Evolutionary conservation across 1,140 invertebrate genomes (phyloP).

Genomic region (Drosophila melanica): DNA sequence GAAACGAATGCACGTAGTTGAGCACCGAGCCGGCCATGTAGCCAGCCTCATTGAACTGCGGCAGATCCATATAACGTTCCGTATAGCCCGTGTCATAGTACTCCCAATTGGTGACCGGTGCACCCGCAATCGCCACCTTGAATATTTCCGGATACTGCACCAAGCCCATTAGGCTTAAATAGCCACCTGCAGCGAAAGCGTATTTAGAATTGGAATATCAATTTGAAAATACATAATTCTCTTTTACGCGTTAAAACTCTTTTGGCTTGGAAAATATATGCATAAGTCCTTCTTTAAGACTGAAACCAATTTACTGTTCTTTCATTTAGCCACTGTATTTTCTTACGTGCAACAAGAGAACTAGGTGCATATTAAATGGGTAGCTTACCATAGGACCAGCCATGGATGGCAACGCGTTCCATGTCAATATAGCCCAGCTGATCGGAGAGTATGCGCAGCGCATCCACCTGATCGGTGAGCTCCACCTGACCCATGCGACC

Average conservation of each 20-base stretch:
- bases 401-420: constrained; percentile 96
- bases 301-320: no score
- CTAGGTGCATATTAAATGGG: background rate
- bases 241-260: no score
- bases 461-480: constrained; percentile 97
- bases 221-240: no score
- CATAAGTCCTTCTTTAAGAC: no score
- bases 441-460: constrained; percentile 93
- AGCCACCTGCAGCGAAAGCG: constrained; percentile 86
- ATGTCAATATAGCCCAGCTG: constrained; percentile 95
- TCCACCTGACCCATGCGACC: constrained; percentile 97
- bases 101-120: constrained; percentile 98
- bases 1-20: constrained; percentile 92
- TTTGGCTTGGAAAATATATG: no score
- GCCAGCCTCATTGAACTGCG: constrained; percentile 90
- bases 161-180: constrained; percentile 93
- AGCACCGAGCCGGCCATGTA: constrained; percentile 92
- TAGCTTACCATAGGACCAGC: constrained; percentile 97
- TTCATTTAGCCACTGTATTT: no score
- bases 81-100: constrained; percentile 96
- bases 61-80: constrained; percentile 98
- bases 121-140: constrained; percentile 96
- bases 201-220: background rate
- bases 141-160: constrained; percentile 93
- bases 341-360: background rate